These are phyloP conservation scores for Pseudomyrmex gracilis DNA, from an alignment of 1,140 invertebrate species.

Conservation along the genomic window DNA sequence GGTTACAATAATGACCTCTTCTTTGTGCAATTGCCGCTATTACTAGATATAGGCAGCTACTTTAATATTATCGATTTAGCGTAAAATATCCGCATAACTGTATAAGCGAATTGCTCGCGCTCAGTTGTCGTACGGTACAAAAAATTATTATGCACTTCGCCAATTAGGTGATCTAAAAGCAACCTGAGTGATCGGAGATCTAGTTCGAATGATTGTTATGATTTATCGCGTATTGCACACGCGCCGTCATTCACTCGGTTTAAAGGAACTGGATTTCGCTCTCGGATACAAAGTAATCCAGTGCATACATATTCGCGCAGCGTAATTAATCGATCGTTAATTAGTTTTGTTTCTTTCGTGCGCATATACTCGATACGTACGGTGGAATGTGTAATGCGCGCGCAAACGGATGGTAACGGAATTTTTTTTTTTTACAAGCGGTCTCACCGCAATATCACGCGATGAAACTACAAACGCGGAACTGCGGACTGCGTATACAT, in stretches of 20 bases:
- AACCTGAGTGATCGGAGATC: not conserved
- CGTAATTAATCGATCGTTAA: conserved; percentile 32
- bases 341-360: not conserved
- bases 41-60: conserved; percentile 13
- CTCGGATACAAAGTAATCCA: not conserved
- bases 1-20: conserved; percentile 25
- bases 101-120: not conserved
- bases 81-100: conserved; percentile 26
- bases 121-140: not conserved
- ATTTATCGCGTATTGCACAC: not conserved
- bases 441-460: not conserved
- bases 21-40: conserved; percentile 51
- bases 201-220: not conserved
- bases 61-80: not conserved
- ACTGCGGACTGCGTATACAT: not conserved
- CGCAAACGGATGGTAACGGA: conserved; percentile 1
- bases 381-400: conserved; percentile 35
- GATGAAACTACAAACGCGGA: conserved; percentile 8
- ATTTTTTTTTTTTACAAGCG: conserved; percentile 26
- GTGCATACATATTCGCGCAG: conserved; percentile 11
- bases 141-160: not conserved
- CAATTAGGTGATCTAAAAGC: conserved; percentile 1
- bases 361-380: not conserved
- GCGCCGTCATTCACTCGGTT: not conserved
- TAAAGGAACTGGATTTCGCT: conserved; percentile 5